phyloP scores from a whole-genome alignment of 2,888 invertebrate species.

The Lysandra coridon region DNA sequence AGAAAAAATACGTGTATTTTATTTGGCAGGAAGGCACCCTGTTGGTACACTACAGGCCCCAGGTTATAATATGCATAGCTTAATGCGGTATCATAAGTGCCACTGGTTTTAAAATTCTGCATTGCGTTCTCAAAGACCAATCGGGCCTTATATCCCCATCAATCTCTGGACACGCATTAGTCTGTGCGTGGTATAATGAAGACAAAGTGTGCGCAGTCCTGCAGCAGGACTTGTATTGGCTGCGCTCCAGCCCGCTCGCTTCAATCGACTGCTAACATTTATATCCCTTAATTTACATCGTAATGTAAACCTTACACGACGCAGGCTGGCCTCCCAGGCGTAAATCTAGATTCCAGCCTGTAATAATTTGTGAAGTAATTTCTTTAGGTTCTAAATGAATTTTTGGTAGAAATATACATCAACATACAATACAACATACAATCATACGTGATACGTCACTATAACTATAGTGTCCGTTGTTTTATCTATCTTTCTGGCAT shows the following conservation, averaged over 20 bases:
- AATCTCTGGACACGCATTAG: slow-evolving; percentile 57
- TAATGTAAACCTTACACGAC: slow-evolving; percentile 25
- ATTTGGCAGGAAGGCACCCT: too few species aligned
- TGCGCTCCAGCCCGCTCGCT: slow-evolving; percentile 46
- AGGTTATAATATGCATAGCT: background rate
- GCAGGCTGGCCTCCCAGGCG: background rate
- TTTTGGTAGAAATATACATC: background rate
- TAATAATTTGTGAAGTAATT: background rate
- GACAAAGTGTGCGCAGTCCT: slow-evolving; percentile 53
- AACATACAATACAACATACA: too few species aligned
- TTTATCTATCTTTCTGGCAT: too few species aligned
- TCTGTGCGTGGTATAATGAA: slow-evolving; percentile 56
- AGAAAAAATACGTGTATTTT: too few species aligned
- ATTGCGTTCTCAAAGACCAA: background rate
- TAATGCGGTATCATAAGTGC: background rate
- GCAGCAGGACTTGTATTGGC: slow-evolving; percentile 48
- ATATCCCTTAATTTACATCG: slow-evolving; percentile 34
- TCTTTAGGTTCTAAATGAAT: background rate
- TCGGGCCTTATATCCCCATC: background rate
- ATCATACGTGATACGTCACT: too few species aligned
- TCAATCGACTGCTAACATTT: slow-evolving; percentile 36
- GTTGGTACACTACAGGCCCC: too few species aligned
- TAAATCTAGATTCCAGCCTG: background rate
- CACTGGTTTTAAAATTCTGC: background rate
- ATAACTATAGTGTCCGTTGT: too few species aligned